Base-by-base conservation (phyloP, 1,140 invertebrate genomes). In the Lordiphosa stackelbergi region DNA sequence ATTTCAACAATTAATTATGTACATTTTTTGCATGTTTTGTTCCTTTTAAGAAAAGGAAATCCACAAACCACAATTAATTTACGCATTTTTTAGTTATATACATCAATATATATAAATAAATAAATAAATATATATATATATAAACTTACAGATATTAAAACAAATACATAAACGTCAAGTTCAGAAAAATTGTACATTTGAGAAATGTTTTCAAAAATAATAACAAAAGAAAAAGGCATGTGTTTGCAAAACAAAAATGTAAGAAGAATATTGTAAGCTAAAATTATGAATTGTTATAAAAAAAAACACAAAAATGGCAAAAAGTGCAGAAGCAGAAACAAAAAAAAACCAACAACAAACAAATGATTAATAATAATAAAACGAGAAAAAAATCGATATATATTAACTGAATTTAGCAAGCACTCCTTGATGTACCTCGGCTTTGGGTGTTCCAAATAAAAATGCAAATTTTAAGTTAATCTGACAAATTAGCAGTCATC, bases 231-330 rank as follows among this genome's bases (percentile, higher is more conserved):
- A 42, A 48, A 42, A 53, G 43, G 65, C 65, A 60, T 51, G 54
- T 63, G 49, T 58, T 72, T 66, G 62, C 61, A 69, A 72, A 60
- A 71, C 69, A 52, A 37, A 69, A 70, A 71, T 64, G 41, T 51
- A 64, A 61, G 58, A 56, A 71, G 24, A 62, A 73, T 83, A 84
- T 52, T 73, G 49, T 83, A 83, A 84, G 77, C 61, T 83, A 83
- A 83, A 83, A 77, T 78, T 83, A 83, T 83, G 77, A 83, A 83
- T 84, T 83, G 77, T 83, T 83, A 83, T 81, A 81, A 79, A 75
- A 64, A 74, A 83, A 74, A 81, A 66, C 69, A 77, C 62, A 73
- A 63, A 65, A 83, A 75, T 81, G 71, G 66, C 75, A 60, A 68
- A 68, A 65, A 68, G 54, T 35, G 57, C 63, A 34, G 42, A 45